These are phyloP conservation scores for Bombus confusus DNA, from an alignment of 1,140 invertebrate genomes.

Conservation along the genomic window DNA sequence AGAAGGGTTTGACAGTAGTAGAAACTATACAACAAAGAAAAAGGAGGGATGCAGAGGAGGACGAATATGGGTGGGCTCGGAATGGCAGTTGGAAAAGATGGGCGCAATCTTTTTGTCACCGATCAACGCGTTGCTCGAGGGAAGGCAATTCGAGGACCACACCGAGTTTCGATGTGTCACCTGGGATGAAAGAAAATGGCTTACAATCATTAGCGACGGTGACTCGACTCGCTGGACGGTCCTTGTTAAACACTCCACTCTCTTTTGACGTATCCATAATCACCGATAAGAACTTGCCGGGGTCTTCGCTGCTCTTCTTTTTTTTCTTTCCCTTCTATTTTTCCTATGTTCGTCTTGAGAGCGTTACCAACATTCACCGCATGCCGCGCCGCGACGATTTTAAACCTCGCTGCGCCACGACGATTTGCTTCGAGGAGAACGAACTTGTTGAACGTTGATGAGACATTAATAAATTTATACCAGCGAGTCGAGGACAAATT, in stretches of 20 bases:
- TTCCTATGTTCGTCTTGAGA: slow-evolving; percentile 40
- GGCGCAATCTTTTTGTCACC: slow-evolving; percentile 57
- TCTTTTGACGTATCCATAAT: slow-evolving; percentile 70
- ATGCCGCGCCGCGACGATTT: slow-evolving; percentile 39
- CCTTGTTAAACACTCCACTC: slow-evolving; percentile 70
- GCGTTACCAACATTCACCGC: slow-evolving; percentile 16
- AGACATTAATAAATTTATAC: slow-evolving; percentile 1
- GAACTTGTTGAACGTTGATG: not conserved
- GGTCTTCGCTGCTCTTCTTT: not conserved
- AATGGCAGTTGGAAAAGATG: slow-evolving; percentile 44
- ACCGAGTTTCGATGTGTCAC: slow-evolving; percentile 68
- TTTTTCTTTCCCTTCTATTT: not conserved
- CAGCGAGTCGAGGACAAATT: not conserved
- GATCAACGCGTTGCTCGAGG: slow-evolving; percentile 54
- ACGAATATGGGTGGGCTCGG: slow-evolving; percentile 60
- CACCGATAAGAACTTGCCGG: slow-evolving; percentile 68
- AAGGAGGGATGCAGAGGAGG: no score
- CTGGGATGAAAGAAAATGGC: slow-evolving; percentile 68
- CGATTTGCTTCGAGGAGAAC: not conserved
- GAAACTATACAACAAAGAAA: not conserved
- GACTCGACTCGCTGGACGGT: slow-evolving; percentile 66
- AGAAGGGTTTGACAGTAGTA: not conserved
- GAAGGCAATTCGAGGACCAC: slow-evolving; percentile 63
- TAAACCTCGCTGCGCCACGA: slow-evolving; percentile 41
- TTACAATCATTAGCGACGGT: slow-evolving; percentile 69